Evolutionary conservation across 2,888 invertebrate genomes (phyloP).

Genomic region (Yponomeuta sedellus): DNA sequence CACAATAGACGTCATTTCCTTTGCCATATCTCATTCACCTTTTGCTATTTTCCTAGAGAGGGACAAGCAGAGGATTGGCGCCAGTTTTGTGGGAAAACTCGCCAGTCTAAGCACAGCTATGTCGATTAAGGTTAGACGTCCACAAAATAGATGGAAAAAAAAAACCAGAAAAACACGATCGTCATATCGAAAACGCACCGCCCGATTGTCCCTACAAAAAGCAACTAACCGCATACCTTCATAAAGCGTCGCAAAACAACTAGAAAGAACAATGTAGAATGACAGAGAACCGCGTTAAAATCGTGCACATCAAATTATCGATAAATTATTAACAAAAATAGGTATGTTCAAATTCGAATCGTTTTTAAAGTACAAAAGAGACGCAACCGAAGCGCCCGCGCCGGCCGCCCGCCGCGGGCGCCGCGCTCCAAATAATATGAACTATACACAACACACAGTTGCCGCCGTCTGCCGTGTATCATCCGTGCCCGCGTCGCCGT

Average conservation of each 20-base stretch:
- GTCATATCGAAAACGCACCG: not conserved
- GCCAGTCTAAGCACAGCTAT: not conserved
- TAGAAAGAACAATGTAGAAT: constrained; percentile 54
- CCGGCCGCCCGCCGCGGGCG: constrained; percentile 22
- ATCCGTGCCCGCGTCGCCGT: constrained; percentile 29
- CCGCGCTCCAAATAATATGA: constrained; percentile 26
- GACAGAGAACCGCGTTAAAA: constrained; percentile 50
- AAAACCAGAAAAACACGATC: not conserved
- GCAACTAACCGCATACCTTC: not conserved
- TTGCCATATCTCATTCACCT: too few species aligned
- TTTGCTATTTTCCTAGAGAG: too few species aligned
- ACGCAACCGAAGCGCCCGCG: constrained; percentile 16
- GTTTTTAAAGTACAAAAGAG: constrained; percentile 29
- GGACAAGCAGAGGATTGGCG: too few species aligned
- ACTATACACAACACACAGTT: constrained; percentile 26
- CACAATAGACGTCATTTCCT: too few species aligned
- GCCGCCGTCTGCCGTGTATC: constrained; percentile 19
- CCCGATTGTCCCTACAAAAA: not conserved
- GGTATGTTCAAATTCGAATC: constrained; percentile 60
- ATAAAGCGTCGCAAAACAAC: constrained; percentile 50
- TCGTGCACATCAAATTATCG: constrained; percentile 49
- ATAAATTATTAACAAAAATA: constrained; percentile 69
- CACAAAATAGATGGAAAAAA: not conserved
- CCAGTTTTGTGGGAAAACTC: too few species aligned
- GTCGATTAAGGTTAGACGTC: not conserved